Evolutionary conservation across 2,113 vertebrate genomes (phyloP).

Genomic region (Pseudorasbora parva): DNA sequence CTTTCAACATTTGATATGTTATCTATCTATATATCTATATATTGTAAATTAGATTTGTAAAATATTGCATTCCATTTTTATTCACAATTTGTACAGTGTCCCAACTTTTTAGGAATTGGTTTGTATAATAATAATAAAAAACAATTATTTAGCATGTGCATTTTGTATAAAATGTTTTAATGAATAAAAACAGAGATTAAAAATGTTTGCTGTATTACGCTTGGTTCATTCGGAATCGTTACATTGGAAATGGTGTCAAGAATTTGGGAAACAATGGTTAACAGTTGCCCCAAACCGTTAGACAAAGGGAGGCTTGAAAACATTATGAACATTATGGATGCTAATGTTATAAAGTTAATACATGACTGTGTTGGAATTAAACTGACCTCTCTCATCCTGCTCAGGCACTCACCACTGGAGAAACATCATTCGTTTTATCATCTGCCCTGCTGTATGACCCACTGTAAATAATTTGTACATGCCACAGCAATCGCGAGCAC

Average conservation of each 20-base stretch:
- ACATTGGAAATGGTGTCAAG: neutral
- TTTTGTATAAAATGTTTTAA: neutral
- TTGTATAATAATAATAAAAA: too few species aligned
- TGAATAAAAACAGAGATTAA: neutral
- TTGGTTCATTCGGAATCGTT: slow-evolving; percentile 22
- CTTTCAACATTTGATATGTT: too few species aligned
- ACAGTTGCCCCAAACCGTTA: neutral
- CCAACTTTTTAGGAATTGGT: too few species aligned
- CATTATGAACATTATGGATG: neutral
- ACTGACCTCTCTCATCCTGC: neutral
- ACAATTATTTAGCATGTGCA: neutral
- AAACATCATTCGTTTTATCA: slow-evolving; percentile 27
- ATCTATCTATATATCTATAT: too few species aligned
- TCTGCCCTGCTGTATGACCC: neutral
- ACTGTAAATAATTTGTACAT: neutral
- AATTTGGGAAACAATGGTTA: neutral
- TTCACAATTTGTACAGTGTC: too few species aligned
- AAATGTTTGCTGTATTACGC: neutral
- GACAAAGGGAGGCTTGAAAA: neutral
- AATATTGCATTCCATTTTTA: too few species aligned
- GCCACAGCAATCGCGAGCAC: neutral
- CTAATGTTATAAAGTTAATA: neutral
- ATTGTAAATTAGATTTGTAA: too few species aligned
- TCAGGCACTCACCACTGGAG: neutral
- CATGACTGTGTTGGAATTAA: neutral